phyloP scores from a whole-genome alignment of 2,113 vertebrate species.

The Eulemur macaco region DNA sequence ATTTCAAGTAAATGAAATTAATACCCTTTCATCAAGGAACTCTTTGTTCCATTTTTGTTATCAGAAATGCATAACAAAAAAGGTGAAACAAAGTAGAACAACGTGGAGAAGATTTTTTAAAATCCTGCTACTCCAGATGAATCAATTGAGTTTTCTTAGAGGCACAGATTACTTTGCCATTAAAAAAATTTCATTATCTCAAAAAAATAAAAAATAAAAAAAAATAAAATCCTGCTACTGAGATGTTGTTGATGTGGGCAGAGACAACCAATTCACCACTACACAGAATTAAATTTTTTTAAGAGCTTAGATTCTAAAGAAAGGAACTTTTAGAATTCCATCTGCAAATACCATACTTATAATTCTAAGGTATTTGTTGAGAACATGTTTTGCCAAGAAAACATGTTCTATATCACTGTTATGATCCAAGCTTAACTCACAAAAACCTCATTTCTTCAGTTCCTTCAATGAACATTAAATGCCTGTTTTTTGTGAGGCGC shows the following conservation, averaged over 20 bases:
- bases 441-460: not conserved
- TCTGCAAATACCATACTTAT: not conserved
- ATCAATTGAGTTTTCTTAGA: too few relatives aligned
- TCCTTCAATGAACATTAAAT: conserved; percentile 7
- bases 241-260: not conserved
- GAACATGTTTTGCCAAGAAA: not conserved
- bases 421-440: not conserved
- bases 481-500: not conserved
- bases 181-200: too few relatives aligned
- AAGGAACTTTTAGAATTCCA: not conserved
- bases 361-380: not conserved
- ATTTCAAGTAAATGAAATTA: not conserved
- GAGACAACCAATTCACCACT: not conserved
- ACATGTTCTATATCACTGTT: not conserved
- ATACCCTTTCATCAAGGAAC: not conserved
- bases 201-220: too few relatives aligned
- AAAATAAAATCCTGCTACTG: not conserved
- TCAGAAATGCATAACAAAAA: not conserved
- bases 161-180: too few relatives aligned
- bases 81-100: not conserved
- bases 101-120: not conserved
- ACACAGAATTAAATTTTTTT: not conserved
- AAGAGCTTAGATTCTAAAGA: not conserved
- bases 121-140: not conserved
- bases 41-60: not conserved